A percentile compares a stretch with the other conserved stretches of the same genome.
Evolutionary conservation across 2,888 invertebrate species (phyloP).

Genomic region (Cheilosia variabilis): DNA sequence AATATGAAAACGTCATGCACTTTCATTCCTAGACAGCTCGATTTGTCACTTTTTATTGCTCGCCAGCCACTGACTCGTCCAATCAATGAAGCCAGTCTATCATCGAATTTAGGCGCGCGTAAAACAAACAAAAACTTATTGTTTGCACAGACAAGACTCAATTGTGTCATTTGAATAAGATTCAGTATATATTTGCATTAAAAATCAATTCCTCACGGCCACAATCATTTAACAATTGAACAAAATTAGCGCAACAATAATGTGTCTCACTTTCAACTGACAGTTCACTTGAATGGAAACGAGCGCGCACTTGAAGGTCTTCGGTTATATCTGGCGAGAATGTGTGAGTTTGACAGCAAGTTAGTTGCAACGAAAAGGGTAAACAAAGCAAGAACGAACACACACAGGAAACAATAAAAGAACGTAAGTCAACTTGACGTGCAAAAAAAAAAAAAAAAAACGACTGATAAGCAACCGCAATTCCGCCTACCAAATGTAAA

Average conservation of each 20-base stretch:
- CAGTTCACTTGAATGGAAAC: constrained; percentile 40
- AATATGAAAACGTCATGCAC: neutral
- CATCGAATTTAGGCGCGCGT: neutral
- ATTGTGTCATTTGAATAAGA: constrained; percentile 15
- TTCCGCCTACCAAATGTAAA: constrained; percentile 13
- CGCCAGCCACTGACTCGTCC: constrained; percentile 1
- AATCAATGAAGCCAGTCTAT: constrained; percentile 14
- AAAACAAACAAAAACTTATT: neutral
- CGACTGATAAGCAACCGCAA: constrained; percentile 43
- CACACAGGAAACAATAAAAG: constrained; percentile 39
- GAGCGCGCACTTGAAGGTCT: constrained; percentile 60
- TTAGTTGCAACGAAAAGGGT: constrained; percentile 34
- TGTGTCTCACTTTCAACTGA: constrained; percentile 43
- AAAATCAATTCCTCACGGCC: constrained; percentile 51
- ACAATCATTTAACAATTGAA: constrained; percentile 53
- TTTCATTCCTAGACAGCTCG: neutral
- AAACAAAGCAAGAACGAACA: constrained; percentile 41
- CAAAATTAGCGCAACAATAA: constrained; percentile 65
- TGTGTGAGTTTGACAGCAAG: constrained; percentile 8
- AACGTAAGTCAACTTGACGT: constrained; percentile 57
- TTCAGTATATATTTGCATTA: constrained; percentile 36
- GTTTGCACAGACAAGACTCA: constrained; percentile 17
- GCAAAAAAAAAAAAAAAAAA: constrained; percentile 22
- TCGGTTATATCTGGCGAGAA: constrained; percentile 21
- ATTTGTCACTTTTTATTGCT: neutral